Evolutionary conservation across 2,888 invertebrate species (phyloP).

Genomic region (Drymonia ruficornis): DNA sequence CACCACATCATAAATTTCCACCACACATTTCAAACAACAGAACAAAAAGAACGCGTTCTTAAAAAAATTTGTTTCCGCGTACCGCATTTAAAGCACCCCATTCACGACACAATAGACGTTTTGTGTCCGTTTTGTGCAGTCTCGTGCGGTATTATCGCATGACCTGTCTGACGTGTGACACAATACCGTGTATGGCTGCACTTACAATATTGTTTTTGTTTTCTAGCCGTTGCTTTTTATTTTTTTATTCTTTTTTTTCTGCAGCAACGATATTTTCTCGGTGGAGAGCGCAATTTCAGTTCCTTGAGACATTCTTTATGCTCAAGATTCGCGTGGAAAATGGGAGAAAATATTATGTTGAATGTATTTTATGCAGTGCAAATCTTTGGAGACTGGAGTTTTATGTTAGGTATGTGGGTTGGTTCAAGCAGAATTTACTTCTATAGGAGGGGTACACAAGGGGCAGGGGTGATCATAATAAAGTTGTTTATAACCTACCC

Average conservation of each 20-base stretch:
- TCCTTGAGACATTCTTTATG: slow-evolving; percentile 54
- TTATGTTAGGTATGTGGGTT: slow-evolving; percentile 9
- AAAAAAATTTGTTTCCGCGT: slow-evolving; percentile 76
- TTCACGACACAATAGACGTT: slow-evolving; percentile 77
- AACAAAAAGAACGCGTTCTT: slow-evolving; percentile 72
- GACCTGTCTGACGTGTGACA: slow-evolving; percentile 65
- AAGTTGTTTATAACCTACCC: too few species aligned
- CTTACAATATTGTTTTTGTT: slow-evolving; percentile 80
- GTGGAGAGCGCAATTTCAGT: slow-evolving; percentile 50
- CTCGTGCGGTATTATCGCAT: slow-evolving; percentile 53
- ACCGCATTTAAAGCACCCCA: slow-evolving; percentile 77
- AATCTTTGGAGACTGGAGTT: slow-evolving; percentile 29
- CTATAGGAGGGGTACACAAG: too few species aligned
- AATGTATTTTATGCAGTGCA: slow-evolving; percentile 34
- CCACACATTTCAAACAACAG: slow-evolving; percentile 48
- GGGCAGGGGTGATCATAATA: too few species aligned
- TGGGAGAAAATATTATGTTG: slow-evolving; percentile 35
- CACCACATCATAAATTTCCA: slow-evolving; percentile 9
- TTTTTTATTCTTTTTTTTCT: slow-evolving; percentile 38
- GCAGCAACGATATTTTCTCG: slow-evolving; percentile 37
- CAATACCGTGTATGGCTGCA: slow-evolving; percentile 59
- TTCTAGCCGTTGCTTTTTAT: slow-evolving; percentile 41
- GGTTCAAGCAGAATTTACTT: background rate
- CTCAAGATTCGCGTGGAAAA: slow-evolving; percentile 42
- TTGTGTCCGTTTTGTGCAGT: slow-evolving; percentile 63